Conservation (phyloP, 1,140 invertebrate species). For the Melipona quadrifasciata region DNA sequence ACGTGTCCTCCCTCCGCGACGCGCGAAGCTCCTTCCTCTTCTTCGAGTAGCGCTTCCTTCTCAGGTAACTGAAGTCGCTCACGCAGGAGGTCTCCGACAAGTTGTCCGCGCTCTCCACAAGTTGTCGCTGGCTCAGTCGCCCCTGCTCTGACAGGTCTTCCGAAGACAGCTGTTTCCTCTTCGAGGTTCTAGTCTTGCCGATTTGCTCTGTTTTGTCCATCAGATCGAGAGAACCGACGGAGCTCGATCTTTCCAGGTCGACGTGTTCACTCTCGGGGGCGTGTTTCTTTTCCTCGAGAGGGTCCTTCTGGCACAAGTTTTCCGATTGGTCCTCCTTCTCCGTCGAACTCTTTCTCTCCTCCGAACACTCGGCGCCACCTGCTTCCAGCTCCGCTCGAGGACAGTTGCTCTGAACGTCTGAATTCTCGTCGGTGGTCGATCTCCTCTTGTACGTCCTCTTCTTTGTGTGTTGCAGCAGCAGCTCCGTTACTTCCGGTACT, state of each 20-base stretch:
- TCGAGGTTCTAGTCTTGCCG: constrained; percentile 27
- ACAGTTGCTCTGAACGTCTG: constrained; percentile 23
- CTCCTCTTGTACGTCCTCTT: constrained; percentile 66
- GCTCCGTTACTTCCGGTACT: constrained; percentile 55
- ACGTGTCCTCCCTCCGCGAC: constrained; percentile 3
- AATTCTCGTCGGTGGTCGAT: constrained; percentile 54
- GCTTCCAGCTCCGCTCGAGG: neutral
- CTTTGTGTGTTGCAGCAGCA: constrained; percentile 43
- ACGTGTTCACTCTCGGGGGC: neutral
- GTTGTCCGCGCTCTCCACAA: constrained; percentile 52
- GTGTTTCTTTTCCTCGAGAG: neutral
- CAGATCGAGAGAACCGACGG: constrained; percentile 28
- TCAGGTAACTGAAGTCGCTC: constrained; percentile 55
- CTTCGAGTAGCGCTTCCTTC: constrained; percentile 57
- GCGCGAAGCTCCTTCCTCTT: constrained; percentile 40
- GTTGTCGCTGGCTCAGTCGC: neutral
- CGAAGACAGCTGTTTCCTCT: constrained; percentile 35
- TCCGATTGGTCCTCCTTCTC: constrained; percentile 11
- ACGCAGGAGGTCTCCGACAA: constrained; percentile 47
- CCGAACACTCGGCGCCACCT: neutral
- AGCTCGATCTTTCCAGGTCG: constrained; percentile 45
- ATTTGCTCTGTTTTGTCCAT: neutral
- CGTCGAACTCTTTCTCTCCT: neutral
- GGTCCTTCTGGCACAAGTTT: neutral
- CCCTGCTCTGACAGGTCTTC: constrained; percentile 34